phyloP scores from a whole-genome alignment of 2,888 invertebrate species.

The Polydrusus cervinus region DNA sequence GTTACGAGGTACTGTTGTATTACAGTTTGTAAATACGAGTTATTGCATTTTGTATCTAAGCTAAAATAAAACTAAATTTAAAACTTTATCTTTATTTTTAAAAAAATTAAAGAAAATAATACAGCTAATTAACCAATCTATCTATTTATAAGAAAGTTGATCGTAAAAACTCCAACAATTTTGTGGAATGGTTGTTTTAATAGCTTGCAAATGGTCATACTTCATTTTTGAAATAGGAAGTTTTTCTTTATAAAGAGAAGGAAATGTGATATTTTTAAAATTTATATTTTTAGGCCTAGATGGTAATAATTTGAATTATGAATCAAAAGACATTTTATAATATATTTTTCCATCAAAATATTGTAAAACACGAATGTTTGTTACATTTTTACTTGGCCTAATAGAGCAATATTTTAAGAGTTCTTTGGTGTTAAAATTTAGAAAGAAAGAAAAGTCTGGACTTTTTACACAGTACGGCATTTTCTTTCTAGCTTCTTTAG shows the following conservation, averaged over 20 bases:
- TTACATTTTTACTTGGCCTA: conserved; percentile 23
- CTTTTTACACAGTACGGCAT: conserved; percentile 40
- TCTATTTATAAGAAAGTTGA: neutral
- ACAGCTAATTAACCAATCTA: too few species aligned
- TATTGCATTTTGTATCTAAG: too few species aligned
- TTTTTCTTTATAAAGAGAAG: neutral
- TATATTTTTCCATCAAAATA: conserved; percentile 2
- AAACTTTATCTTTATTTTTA: too few species aligned
- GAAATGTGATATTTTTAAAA: neutral
- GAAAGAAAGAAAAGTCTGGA: conserved; percentile 43
- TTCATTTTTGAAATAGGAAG: conserved; percentile 26
- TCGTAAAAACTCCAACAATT: conserved; percentile 42
- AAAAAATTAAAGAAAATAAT: too few species aligned
- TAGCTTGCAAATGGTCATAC: conserved; percentile 27
- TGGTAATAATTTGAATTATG: conserved; percentile 18
- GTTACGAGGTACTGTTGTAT: too few species aligned
- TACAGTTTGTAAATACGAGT: too few species aligned
- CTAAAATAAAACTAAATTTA: too few species aligned
- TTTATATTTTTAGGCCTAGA: conserved; percentile 33
- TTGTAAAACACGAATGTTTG: conserved; percentile 22
- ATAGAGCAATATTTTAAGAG: conserved; percentile 47
- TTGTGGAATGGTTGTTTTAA: conserved; percentile 29
- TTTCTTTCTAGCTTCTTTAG: conserved; percentile 40
- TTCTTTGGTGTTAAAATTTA: conserved; percentile 37
- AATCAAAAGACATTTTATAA: conserved; percentile 12